Conservation (phyloP, 2,888 invertebrate genomes). For the Lordiphosa andalusiaca region DNA sequence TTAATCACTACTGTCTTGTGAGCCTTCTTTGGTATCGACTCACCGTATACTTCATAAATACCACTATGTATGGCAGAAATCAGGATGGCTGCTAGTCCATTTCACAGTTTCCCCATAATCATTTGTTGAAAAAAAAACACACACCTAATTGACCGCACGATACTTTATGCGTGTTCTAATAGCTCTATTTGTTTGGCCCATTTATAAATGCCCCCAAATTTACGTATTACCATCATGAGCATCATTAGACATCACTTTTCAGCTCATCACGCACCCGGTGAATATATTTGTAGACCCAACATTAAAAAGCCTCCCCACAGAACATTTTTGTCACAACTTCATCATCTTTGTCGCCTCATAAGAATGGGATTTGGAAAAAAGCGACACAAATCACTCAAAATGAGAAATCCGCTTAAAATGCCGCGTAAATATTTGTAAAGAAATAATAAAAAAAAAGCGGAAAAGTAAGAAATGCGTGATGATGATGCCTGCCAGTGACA, state of each 20-base stretch:
- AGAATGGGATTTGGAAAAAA: constrained; percentile 57
- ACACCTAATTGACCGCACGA: too few species aligned
- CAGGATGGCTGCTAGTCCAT: too few species aligned
- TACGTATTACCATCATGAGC: constrained; percentile 31
- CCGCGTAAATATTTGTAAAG: constrained; percentile 73
- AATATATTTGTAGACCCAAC: neutral
- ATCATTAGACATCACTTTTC: constrained; percentile 76
- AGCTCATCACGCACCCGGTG: constrained; percentile 58
- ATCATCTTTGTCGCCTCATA: constrained; percentile 29
- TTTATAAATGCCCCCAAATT: constrained; percentile 7
- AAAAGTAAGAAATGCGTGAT: constrained; percentile 46
- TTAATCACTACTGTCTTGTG: too few species aligned
- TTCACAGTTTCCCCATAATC: too few species aligned
- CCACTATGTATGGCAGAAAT: too few species aligned
- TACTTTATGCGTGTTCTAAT: neutral
- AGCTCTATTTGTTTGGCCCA: constrained; percentile 2
- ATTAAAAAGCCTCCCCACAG: constrained; percentile 14
- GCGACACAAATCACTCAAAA: constrained; percentile 73
- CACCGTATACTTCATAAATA: too few species aligned
- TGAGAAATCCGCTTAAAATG: constrained; percentile 72
- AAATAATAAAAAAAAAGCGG: constrained; percentile 49
- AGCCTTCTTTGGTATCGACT: too few species aligned
- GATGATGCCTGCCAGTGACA: constrained; percentile 44
- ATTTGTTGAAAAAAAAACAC: too few species aligned
- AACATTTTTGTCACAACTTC: constrained; percentile 24